Evolutionary conservation across 2,888 invertebrate genomes (phyloP).

Genomic region (Mactromeris polynyma): DNA sequence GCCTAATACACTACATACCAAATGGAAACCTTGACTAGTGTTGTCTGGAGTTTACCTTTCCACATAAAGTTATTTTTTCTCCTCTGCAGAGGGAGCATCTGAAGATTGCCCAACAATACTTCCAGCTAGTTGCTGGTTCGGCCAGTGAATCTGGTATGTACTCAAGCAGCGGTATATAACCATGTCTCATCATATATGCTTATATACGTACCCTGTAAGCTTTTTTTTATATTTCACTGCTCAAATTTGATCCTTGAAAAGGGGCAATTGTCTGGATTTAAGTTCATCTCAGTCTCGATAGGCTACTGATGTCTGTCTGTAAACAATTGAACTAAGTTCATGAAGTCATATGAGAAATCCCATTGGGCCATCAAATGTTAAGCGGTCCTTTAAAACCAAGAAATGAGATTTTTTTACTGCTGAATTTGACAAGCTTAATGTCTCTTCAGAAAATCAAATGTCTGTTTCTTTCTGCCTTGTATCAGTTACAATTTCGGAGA

Average conservation of each 20-base stretch:
- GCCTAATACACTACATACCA: too few relatives aligned
- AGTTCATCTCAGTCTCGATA: neutral
- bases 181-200: slow-evolving; percentile 11
- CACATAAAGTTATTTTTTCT: slow-evolving; percentile 29
- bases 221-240: neutral
- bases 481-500: neutral
- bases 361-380: neutral
- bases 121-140: slow-evolving; percentile 98
- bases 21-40: neutral
- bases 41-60: neutral
- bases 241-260: neutral
- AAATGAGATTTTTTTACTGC: neutral
- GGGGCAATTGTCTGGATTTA: neutral
- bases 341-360: neutral
- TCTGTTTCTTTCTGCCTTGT: neutral
- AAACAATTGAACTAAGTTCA: neutral
- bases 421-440: neutral
- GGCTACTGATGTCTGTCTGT: neutral
- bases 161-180: slow-evolving; percentile 11
- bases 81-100: slow-evolving; percentile 94
- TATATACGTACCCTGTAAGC: slow-evolving; percentile 8
- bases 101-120: slow-evolving; percentile 98
- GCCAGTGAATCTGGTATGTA: slow-evolving; percentile 94
- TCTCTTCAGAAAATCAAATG: neutral
- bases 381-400: neutral